Percentiles rank a stretch among this genome's conserved stretches.
Conservation (phyloP, 1,140 invertebrate species). For the Drosophila nigromelanica region DNA sequence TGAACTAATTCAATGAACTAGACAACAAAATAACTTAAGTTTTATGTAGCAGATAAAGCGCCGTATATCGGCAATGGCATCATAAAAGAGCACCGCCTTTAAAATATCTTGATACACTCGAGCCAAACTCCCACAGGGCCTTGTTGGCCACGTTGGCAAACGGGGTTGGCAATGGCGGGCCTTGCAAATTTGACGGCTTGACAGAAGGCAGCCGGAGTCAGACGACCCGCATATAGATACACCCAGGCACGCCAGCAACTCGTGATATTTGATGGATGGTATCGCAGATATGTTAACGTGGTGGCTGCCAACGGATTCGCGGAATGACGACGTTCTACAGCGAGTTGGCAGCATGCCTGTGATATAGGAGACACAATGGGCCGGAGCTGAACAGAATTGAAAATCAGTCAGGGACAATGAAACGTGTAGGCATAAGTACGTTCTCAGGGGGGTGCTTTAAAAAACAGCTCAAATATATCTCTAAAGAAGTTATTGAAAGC, state of each 20-base stretch:
- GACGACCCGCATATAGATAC: slow-evolving; percentile 13
- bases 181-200: slow-evolving; percentile 61
- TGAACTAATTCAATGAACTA: slow-evolving; percentile 74
- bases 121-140: slow-evolving; percentile 4
- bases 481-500: slow-evolving; percentile 3
- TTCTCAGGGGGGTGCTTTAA: not conserved
- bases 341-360: slow-evolving; percentile 46
- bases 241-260: slow-evolving; percentile 43
- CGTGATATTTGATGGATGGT: slow-evolving; percentile 79
- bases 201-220: slow-evolving; percentile 39
- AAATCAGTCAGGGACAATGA: slow-evolving; percentile 16
- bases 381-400: slow-evolving; percentile 26
- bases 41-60: slow-evolving; percentile 44
- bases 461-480: not conserved
- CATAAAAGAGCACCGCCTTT: slow-evolving; percentile 30
- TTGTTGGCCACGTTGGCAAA: slow-evolving; percentile 16
- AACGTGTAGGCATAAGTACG: not conserved
- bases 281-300: slow-evolving; percentile 77
- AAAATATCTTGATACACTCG: slow-evolving; percentile 43
- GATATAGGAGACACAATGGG: slow-evolving; percentile 64
- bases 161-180: slow-evolving; percentile 5
- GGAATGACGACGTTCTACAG: slow-evolving; percentile 44
- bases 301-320: slow-evolving; percentile 57
- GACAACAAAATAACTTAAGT: slow-evolving; percentile 73
- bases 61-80: not conserved